These are phyloP conservation scores for Boulengeromyrus knoepffleri DNA, from an alignment of 2,113 vertebrate species.

Conservation along the genomic window DNA sequence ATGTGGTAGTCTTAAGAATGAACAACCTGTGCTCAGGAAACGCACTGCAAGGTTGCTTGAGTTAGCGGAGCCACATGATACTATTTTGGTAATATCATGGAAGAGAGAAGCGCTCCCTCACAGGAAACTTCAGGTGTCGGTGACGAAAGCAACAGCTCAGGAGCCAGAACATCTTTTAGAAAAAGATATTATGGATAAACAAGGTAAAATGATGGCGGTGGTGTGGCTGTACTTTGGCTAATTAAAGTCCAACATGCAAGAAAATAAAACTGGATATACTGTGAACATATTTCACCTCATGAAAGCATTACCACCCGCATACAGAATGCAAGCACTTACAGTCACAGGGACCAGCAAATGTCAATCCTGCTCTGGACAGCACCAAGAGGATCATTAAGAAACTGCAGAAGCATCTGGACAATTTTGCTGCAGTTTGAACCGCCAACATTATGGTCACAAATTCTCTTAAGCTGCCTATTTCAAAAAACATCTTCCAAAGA, in stretches of 20 bases:
- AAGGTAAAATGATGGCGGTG: neutral
- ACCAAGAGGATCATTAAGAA: neutral
- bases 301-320: neutral
- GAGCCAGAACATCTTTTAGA: neutral
- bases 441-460: neutral
- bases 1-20: neutral
- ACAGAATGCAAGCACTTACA: neutral
- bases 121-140: neutral
- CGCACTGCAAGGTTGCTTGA: neutral
- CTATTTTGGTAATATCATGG: neutral
- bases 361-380: neutral
- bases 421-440: neutral
- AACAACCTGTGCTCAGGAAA: neutral
- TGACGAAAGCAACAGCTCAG: neutral
- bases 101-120: neutral
- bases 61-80: neutral
- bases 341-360: neutral
- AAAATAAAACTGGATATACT: neutral
- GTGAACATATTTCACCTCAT: neutral
- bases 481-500: neutral
- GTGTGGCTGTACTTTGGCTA: neutral
- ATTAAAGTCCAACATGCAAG: neutral
- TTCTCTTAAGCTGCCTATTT: neutral
- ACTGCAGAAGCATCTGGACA: neutral
- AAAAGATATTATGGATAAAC: neutral